A percentile compares a stretch with the other conserved stretches of the same genome.
Evolutionary conservation across 2,797 vertebrate genomes (phyloP).

Genomic region (Pseudochromis fuscus): DNA sequence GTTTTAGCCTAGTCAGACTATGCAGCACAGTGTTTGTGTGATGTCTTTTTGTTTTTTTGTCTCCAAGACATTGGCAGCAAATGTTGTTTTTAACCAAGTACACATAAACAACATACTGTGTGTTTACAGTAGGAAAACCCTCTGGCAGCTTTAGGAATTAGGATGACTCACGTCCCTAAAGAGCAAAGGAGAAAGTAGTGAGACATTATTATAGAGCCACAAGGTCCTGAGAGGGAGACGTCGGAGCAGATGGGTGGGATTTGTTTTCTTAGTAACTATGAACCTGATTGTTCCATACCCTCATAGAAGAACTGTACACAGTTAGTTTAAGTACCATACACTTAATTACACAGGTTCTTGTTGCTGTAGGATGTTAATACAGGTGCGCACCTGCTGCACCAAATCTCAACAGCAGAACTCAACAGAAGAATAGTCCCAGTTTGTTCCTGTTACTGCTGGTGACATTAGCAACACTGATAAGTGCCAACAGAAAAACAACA

Average conservation of each 20-base stretch:
- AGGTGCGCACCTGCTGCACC: background rate
- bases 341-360: background rate
- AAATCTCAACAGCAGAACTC: background rate
- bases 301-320: no score
- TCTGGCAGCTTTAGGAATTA: background rate
- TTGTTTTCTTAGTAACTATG: background rate
- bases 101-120: no score
- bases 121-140: background rate
- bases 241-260: background rate
- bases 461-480: background rate
- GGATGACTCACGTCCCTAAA: background rate
- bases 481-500: background rate
- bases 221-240: background rate
- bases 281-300: background rate
- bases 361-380: background rate
- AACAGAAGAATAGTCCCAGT: background rate
- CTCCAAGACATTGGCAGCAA: background rate
- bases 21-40: constrained; percentile 5
- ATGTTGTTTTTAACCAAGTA: background rate
- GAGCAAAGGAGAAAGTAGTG: background rate
- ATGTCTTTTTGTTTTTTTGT: no score
- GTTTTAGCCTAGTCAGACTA: constrained; percentile 6
- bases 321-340: no score
- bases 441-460: background rate
- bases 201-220: background rate